Conservation (phyloP, 2,113 vertebrate species). For the Megaleporinus macrocephalus region DNA sequence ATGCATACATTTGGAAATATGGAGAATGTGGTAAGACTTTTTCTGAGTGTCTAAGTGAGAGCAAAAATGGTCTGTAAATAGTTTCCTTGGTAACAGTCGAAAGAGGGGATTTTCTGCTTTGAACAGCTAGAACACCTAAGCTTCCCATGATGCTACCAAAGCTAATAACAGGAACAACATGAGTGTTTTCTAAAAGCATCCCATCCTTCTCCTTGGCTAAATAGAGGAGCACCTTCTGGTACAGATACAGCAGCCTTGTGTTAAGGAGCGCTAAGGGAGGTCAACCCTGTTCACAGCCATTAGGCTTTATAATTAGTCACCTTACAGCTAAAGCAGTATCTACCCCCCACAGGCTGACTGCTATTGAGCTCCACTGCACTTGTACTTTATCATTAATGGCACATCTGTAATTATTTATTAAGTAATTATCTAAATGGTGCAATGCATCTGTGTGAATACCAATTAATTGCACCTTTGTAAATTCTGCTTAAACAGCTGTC, state of each 20-base stretch:
- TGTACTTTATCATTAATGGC: background rate
- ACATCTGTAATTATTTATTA: background rate
- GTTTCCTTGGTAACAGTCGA: conserved; percentile 62
- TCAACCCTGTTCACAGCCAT: background rate
- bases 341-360: background rate
- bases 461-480: background rate
- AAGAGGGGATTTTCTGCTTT: conserved; percentile 57
- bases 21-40: conserved; percentile 9
- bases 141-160: conserved; percentile 41
- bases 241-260: background rate
- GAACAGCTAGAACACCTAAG: conserved; percentile 52
- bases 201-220: background rate
- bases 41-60: conserved; percentile 26
- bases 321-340: background rate
- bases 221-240: background rate
- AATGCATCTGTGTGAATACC: background rate
- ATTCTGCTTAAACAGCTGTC: background rate
- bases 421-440: background rate
- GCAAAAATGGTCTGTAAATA: conserved; percentile 53
- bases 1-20: background rate
- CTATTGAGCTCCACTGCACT: background rate
- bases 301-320: background rate
- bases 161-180: conserved; percentile 41
- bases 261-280: background rate
- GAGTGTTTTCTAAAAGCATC: conserved; percentile 9